phyloP scores from a whole-genome alignment of 2,113 vertebrate species.

The Ranitomeya variabilis region DNA sequence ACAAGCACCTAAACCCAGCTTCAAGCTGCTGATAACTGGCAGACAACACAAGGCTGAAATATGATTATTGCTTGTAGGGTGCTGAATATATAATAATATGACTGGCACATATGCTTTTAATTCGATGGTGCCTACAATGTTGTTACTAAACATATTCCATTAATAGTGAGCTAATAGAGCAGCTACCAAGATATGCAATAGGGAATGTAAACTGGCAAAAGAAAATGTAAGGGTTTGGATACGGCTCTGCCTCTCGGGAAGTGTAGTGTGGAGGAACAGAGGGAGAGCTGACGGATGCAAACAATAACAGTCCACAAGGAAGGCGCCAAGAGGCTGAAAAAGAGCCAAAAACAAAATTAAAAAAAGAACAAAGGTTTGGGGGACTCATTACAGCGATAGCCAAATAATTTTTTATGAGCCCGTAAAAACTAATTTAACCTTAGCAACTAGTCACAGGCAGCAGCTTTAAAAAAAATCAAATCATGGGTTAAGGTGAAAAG shows the following conservation, averaged over 20 bases:
- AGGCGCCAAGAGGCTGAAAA: too few relatives aligned
- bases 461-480: too few relatives aligned
- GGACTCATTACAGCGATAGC: too few relatives aligned
- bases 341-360: too few relatives aligned
- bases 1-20: not conserved
- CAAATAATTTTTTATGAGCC: too few relatives aligned
- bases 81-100: not conserved
- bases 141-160: not conserved
- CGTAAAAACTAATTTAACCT: too few relatives aligned
- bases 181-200: not conserved
- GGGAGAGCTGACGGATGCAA: too few relatives aligned
- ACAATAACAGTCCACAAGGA: too few relatives aligned
- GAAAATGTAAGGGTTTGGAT: not conserved
- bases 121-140: not conserved
- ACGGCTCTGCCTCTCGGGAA: too few relatives aligned
- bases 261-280: not conserved
- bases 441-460: too few relatives aligned
- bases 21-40: constrained; percentile 7
- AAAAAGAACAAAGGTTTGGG: too few relatives aligned
- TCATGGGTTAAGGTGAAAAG: too few relatives aligned
- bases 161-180: not conserved
- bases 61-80: not conserved
- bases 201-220: not conserved
- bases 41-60: not conserved
- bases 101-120: not conserved